These are phyloP conservation scores for Chaetophractus vellerosus DNA, from an alignment of 2,797 vertebrate genomes.

Conservation along the genomic window DNA sequence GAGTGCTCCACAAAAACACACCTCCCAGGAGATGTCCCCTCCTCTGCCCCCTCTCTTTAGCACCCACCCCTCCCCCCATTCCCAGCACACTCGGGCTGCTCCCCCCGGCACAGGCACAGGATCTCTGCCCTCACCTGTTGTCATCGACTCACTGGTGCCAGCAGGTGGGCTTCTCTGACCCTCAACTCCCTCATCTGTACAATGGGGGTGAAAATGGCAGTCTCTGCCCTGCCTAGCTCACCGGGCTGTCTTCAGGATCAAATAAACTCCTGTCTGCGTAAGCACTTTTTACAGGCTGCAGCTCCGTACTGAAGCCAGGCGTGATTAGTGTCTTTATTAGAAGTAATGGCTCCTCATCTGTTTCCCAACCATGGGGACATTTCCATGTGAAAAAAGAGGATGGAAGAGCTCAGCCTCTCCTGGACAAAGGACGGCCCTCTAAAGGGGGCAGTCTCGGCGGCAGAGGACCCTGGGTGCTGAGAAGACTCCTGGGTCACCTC, in stretches of 20 bases:
- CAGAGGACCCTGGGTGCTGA: rapidly evolving
- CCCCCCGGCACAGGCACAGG: no score
- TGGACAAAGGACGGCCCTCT: not conserved
- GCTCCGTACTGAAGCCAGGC: no score
- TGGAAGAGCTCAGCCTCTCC: not conserved
- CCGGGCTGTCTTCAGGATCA: not conserved
- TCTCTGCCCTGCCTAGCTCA: not conserved
- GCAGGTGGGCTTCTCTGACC: not conserved
- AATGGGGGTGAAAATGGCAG: not conserved
- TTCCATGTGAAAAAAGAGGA: not conserved
- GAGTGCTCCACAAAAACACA: not conserved
- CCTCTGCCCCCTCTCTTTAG: no score
- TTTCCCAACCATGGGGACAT: not conserved
- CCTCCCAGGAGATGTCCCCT: rapidly evolving
- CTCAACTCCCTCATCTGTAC: constrained; percentile 50
- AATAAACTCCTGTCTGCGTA: not conserved
- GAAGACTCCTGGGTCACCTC: not conserved
- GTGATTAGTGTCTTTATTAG: not conserved
- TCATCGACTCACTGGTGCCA: not conserved
- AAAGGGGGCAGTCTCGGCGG: not conserved
- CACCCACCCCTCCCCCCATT: not conserved
- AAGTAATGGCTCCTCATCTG: not conserved
- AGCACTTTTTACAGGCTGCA: not conserved
- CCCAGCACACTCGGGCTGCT: not conserved
- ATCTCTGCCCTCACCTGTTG: not conserved